Percentiles rank a stretch among this genome's conserved stretches.
Evolutionary conservation across 2,797 vertebrate genomes (phyloP).

Genomic region (Tinamus major): DNA sequence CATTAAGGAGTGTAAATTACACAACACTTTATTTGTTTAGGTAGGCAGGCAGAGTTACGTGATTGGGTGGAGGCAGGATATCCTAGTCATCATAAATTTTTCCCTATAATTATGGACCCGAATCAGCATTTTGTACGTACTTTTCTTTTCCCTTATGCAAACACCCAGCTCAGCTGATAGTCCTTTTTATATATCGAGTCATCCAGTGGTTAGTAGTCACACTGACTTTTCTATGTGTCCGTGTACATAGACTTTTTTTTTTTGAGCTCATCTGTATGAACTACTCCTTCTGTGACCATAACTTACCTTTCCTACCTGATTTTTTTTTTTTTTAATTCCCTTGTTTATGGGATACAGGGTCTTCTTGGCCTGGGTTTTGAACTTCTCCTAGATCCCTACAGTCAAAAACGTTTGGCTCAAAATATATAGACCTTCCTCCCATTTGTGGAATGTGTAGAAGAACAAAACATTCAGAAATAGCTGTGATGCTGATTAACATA

Average conservation of each 20-base stretch:
- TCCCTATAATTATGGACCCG: slow-evolving; percentile 44
- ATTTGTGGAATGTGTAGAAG: background rate
- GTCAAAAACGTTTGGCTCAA: background rate
- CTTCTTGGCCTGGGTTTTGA: background rate
- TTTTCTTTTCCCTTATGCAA: background rate
- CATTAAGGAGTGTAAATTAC: slow-evolving; percentile 32
- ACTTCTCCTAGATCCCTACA: background rate
- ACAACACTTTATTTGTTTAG: slow-evolving; percentile 42
- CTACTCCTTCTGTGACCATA: background rate
- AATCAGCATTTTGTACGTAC: slow-evolving; percentile 18
- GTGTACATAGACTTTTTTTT: rapidly evolving
- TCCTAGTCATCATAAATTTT: slow-evolving; percentile 78
- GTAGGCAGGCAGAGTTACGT: slow-evolving; percentile 55
- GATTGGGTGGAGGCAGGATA: slow-evolving; percentile 81
- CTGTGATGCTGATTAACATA: background rate
- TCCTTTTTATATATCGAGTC: background rate
- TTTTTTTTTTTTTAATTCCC: background rate
- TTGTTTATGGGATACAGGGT: background rate
- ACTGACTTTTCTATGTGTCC: background rate
- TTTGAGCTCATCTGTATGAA: background rate
- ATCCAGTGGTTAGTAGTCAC: background rate
- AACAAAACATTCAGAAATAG: background rate
- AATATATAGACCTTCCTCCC: background rate
- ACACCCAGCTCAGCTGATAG: background rate
- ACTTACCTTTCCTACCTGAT: background rate